Evolutionary conservation across 2,113 vertebrate genomes (phyloP).

Genomic region (Myxocyprinus asiaticus): DNA sequence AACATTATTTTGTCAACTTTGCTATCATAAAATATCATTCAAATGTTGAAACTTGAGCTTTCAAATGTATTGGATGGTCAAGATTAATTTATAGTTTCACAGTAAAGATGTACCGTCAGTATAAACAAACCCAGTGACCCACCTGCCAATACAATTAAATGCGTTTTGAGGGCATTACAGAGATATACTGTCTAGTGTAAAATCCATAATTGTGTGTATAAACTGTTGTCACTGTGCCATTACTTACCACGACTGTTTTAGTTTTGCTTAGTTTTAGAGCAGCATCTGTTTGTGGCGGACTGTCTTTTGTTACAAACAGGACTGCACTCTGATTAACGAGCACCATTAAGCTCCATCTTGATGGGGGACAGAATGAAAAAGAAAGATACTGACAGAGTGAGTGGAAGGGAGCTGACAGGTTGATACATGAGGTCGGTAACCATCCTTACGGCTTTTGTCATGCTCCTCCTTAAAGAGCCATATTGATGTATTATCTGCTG

Average conservation of each 20-base stretch:
- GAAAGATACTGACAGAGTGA: not conserved
- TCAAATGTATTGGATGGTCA: no score
- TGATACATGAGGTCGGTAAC: slow-evolving; percentile 1
- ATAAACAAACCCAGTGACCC: no score
- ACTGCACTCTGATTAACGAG: slow-evolving; percentile 22
- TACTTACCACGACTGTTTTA: not conserved
- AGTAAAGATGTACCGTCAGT: no score
- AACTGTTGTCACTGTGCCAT: not conserved
- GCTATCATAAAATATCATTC: no score
- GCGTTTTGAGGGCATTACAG: not conserved
- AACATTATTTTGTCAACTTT: no score
- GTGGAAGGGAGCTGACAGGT: not conserved
- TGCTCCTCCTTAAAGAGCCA: slow-evolving; percentile 30
- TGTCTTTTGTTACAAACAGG: slow-evolving; percentile 15
- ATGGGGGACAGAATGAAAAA: not conserved
- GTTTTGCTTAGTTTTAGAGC: not conserved
- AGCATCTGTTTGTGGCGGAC: not conserved
- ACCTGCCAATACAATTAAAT: not conserved
- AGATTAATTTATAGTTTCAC: no score
- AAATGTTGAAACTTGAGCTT: no score
- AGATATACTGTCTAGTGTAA: not conserved
- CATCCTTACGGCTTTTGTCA: slow-evolving; percentile 21
- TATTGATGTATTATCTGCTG: slow-evolving; percentile 21
- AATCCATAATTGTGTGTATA: not conserved
- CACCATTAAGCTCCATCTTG: not conserved